These are phyloP conservation scores for Psittacula echo DNA, from an alignment of 2,797 vertebrate species.

Conservation along the genomic window DNA sequence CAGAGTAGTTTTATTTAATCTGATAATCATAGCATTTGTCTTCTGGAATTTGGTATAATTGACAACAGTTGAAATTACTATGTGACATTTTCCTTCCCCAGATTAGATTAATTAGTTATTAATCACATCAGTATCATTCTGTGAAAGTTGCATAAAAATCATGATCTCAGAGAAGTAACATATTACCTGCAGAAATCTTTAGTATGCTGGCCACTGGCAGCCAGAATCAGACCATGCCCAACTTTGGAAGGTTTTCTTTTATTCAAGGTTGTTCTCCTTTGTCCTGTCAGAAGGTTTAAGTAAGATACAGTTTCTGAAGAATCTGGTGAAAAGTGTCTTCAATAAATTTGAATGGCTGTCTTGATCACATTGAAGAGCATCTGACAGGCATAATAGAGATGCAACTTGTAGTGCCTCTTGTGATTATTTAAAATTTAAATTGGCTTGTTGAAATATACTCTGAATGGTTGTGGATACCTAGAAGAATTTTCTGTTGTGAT, in stretches of 20 bases:
- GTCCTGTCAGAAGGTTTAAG: background rate
- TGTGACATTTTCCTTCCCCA: background rate
- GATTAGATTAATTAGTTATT: background rate
- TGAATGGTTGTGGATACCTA: background rate
- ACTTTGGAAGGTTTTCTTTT: background rate
- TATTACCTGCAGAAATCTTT: background rate
- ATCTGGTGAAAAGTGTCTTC: background rate
- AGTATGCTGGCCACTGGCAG: background rate
- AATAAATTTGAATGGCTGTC: background rate
- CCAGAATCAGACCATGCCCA: background rate
- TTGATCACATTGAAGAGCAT: background rate
- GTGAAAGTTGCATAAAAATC: background rate
- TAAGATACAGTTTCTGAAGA: background rate
- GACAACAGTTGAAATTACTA: background rate
- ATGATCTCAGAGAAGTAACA: background rate
- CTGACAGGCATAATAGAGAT: slow-evolving; percentile 18
- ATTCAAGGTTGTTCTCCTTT: background rate
- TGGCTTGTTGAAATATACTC: background rate
- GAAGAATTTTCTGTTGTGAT: background rate
- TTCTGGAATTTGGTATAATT: background rate
- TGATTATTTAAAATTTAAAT: slow-evolving; percentile 12
- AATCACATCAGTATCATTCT: background rate
- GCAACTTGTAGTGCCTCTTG: background rate
- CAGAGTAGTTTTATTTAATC: background rate
- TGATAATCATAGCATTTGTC: background rate